A percentile compares a stretch with the other conserved stretches of the same genome.
These are phyloP conservation scores for Danionella cerebrum DNA, from an alignment of 2,113 vertebrate species.

Conservation along the genomic window DNA sequence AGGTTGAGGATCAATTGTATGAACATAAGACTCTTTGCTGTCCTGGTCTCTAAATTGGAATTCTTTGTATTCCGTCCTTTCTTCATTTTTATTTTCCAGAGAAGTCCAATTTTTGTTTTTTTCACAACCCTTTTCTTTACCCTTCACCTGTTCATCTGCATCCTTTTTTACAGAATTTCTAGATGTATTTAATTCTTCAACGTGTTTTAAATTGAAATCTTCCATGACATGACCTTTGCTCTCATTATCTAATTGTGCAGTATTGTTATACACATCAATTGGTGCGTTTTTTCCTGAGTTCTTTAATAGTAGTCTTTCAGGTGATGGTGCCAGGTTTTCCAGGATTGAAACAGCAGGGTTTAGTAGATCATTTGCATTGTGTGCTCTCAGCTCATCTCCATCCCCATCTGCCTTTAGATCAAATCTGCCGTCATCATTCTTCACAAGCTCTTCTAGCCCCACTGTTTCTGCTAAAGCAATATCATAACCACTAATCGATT, in stretches of 20 bases:
- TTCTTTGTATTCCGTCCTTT: neutral
- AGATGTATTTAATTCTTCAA: no score
- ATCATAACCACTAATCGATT: conserved; percentile 50
- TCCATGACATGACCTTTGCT: no score
- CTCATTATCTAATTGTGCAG: no score
- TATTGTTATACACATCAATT: no score
- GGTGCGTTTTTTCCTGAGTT: no score
- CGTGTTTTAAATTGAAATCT: no score
- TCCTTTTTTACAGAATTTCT: no score
- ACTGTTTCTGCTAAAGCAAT: conserved; percentile 39
- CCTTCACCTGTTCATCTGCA: no score
- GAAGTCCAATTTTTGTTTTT: neutral
- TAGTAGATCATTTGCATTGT: neutral
- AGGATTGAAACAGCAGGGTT: neutral
- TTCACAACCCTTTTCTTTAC: neutral
- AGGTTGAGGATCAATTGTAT: neutral
- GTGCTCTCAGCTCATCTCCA: neutral
- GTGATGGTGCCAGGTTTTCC: neutral
- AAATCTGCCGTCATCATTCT: neutral
- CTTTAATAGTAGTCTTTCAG: neutral
- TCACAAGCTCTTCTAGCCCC: conserved; percentile 12
- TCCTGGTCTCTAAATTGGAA: neutral
- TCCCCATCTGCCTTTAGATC: neutral
- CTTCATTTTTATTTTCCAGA: neutral
- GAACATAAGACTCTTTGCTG: neutral